These are phyloP conservation scores for Trissolcus brochymenae DNA, from an alignment of 2,888 invertebrate genomes.

Conservation along the genomic window DNA sequence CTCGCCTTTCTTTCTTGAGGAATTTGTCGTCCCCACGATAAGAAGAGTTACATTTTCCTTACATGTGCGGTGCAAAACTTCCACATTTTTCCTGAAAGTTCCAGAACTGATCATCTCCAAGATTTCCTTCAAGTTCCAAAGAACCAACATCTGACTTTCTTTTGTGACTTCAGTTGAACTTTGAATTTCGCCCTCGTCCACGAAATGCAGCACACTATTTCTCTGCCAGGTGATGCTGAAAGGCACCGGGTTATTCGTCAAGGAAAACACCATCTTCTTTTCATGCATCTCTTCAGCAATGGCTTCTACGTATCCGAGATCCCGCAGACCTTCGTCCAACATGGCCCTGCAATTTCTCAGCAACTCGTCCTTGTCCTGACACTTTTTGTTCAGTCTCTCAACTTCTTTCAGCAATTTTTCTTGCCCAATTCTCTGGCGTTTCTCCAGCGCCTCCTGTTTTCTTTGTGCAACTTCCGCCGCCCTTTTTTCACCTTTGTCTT, in stretches of 20 bases:
- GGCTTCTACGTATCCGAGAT: slow-evolving; percentile 64
- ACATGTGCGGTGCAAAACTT: slow-evolving; percentile 64
- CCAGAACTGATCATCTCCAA: slow-evolving; percentile 68
- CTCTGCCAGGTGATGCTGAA: slow-evolving; percentile 76
- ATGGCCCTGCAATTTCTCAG: slow-evolving; percentile 67
- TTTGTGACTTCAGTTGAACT: slow-evolving; percentile 44
- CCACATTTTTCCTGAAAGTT: slow-evolving; percentile 69
- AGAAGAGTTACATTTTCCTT: slow-evolving; percentile 72
- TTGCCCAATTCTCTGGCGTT: slow-evolving; percentile 43
- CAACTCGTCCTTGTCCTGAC: slow-evolving; percentile 66
- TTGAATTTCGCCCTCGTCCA: slow-evolving; percentile 64
- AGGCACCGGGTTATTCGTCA: slow-evolving; percentile 69
- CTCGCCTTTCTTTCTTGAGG: slow-evolving; percentile 63
- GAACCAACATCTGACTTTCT: slow-evolving; percentile 72
- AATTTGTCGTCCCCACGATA: slow-evolving; percentile 73
- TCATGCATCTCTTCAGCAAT: slow-evolving; percentile 61
- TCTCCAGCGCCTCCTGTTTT: slow-evolving; percentile 34
- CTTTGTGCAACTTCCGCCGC: background rate
- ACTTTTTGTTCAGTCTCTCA: slow-evolving; percentile 60
- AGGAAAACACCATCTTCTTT: slow-evolving; percentile 66
- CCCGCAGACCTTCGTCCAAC: slow-evolving; percentile 63
- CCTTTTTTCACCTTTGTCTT: background rate
- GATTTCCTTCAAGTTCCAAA: slow-evolving; percentile 75
- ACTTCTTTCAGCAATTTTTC: slow-evolving; percentile 63
- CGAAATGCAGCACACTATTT: slow-evolving; percentile 64